A percentile compares a stretch with the other conserved stretches of the same genome.
phyloP scores from a whole-genome alignment of 1,140 invertebrate genomes.

The Oreohelix idahoensis region DNA sequence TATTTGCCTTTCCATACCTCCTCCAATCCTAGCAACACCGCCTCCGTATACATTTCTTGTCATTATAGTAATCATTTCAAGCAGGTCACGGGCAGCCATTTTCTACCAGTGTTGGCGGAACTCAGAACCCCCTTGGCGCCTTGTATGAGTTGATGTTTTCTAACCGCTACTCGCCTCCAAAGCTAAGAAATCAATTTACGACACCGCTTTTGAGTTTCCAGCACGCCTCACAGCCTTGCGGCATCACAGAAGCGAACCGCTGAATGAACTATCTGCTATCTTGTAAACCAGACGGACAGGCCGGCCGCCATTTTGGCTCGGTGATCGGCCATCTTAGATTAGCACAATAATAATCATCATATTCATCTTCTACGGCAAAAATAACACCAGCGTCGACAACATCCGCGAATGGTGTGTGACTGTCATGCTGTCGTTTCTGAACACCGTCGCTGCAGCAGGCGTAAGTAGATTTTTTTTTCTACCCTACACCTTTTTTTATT shows the following conservation, averaged over 20 bases:
- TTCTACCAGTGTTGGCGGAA: background rate
- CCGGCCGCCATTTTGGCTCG: conserved; percentile 34
- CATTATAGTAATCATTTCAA: background rate
- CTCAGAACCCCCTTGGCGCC: background rate
- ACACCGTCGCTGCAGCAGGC: background rate
- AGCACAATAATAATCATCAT: background rate
- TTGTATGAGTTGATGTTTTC: conserved; percentile 23
- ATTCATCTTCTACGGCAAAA: background rate
- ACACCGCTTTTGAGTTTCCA: conserved; percentile 23
- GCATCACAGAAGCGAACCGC: conserved; percentile 33
- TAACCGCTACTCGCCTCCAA: conserved; percentile 27
- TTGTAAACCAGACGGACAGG: conserved; percentile 29
- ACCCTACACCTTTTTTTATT: too few relatives aligned
- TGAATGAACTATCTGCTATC: conserved; percentile 36
- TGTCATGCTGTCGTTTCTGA: conserved; percentile 19
- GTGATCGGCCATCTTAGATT: conserved; percentile 34
- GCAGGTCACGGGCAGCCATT: background rate
- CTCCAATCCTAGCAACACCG: background rate
- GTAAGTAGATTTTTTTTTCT: conserved; percentile 7
- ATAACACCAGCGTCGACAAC: background rate
- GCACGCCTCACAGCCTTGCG: conserved; percentile 9
- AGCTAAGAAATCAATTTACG: conserved; percentile 34
- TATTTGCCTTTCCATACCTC: too few relatives aligned
- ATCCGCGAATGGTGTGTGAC: background rate
- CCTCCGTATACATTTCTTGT: background rate